Base-by-base conservation (phyloP, 2,113 vertebrate species). In the Mixornis gularis region DNA sequence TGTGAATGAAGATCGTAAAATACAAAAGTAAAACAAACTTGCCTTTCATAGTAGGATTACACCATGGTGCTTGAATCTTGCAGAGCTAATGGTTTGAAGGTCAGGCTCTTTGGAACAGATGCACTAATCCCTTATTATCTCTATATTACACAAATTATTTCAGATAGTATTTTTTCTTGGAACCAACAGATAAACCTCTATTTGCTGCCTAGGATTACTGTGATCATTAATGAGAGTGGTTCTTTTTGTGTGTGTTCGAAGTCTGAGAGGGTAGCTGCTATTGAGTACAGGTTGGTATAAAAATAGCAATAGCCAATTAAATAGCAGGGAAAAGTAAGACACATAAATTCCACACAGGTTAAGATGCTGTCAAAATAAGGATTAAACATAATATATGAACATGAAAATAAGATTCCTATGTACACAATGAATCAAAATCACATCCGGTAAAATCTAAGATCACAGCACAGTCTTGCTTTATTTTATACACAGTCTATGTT, bases 61-160 rank as follows among this genome's bases (percentile, higher is more conserved):
- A 79, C 58, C 78, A 92, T 40, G 49, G 74, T 70, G 89, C 62
- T 82, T 79, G 77, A 85, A 49, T 87, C 78, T 91, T 87, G 86
- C 91, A 72, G 90, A 81, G 63, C 53, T 85, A 90, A 65, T 30
- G 94, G 65, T 94, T 27, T 95, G 92, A 94, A 96, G 94, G 96
- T 95, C 96, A 82, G 73, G 49, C 58, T 91, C 46, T 86, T 78
- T 76, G 38, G 58, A 93, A 90, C 91, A 96, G 80, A 95, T 91
- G 95, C 58, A 44, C 84, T 96, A 90, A 96, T 95, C 96, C 94
- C 83, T 62, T 86, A 94, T 87, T 79, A 95, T 95, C 92, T 94
- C 69, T 59, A 63, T 82, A 91, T 90, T 69, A 90, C 40, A 87
- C 78, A 74, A 87, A 93, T 91, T 53, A 90, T 92, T 94, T 68